Evolutionary conservation across 2,797 vertebrate species (phyloP).

Genomic region (Centropyge bicolor): DNA sequence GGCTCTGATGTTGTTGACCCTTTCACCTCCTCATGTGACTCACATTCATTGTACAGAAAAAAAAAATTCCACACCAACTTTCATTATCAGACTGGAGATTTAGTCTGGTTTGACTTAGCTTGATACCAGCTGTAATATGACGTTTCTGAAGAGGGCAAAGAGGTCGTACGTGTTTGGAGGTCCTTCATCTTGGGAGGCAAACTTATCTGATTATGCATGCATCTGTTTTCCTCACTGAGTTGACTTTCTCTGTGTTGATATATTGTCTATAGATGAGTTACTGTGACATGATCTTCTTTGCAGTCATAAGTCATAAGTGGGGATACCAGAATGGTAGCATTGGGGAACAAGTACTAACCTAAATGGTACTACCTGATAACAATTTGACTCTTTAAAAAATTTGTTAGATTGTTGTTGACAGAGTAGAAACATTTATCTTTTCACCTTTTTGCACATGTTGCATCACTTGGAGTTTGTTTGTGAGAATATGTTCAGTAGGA

Average conservation of each 20-base stretch:
- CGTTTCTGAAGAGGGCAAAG: not conserved
- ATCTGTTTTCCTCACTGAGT: conserved; percentile 42
- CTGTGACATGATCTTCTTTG: conserved; percentile 4
- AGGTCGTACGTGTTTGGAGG: conserved; percentile 12
- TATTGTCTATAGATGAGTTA: not conserved
- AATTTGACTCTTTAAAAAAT: not conserved
- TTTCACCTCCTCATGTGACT: conserved; percentile 70
- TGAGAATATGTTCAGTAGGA: not conserved
- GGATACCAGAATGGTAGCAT: too few relatives aligned
- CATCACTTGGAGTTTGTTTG: not conserved
- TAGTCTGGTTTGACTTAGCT: not conserved
- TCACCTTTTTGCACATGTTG: not conserved
- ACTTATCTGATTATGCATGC: conserved; percentile 16
- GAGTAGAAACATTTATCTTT: not conserved
- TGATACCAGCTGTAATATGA: not conserved
- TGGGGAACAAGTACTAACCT: not conserved
- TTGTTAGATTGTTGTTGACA: not conserved
- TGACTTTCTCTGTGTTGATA: conserved; percentile 5
- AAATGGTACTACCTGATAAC: not conserved
- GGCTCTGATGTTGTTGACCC: conserved; percentile 75
- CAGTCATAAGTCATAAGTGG: not conserved
- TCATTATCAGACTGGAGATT: conserved; percentile 13
- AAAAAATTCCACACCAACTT: not conserved
- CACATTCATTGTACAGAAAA: conserved; percentile 50
- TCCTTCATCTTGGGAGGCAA: conserved; percentile 19